Evolutionary conservation across 1,140 invertebrate genomes (phyloP).

Genomic region (Tetragnatha versicolor): DNA sequence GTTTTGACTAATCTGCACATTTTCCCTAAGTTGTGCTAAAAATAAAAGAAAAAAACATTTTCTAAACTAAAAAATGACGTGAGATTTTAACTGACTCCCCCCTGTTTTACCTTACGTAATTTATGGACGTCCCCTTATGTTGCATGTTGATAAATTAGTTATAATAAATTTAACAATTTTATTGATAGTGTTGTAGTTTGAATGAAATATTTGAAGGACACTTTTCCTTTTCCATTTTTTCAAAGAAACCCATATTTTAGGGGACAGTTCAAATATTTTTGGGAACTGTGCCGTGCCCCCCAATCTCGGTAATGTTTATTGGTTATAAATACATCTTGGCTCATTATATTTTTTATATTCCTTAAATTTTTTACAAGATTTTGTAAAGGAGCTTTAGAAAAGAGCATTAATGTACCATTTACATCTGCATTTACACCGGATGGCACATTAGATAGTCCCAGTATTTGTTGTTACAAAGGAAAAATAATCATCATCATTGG

Average conservation of each 20-base stretch:
- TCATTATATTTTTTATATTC: background rate
- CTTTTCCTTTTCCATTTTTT: no score
- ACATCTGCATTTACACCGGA: slow-evolving; percentile 71
- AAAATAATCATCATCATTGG: slow-evolving; percentile 81
- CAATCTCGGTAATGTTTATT: background rate
- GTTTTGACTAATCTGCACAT: no score
- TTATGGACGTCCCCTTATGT: no score
- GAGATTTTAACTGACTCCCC: no score
- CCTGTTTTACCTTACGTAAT: no score
- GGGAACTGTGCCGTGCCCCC: background rate
- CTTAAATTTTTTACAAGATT: slow-evolving; percentile 68
- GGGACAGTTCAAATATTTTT: background rate
- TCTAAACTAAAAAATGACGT: no score
- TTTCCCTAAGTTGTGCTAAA: no score
- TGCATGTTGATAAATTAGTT: no score
- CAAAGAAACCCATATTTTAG: background rate
- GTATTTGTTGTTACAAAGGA: slow-evolving; percentile 67
- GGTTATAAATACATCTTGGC: background rate
- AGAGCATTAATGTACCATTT: slow-evolving; percentile 80
- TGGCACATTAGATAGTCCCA: slow-evolving; percentile 70
- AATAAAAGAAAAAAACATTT: no score
- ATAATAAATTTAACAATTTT: no score
- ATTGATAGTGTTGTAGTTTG: no score
- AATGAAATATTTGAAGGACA: no score
- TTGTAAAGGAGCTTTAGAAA: slow-evolving; percentile 75